Base-by-base conservation (phyloP, 2,113 vertebrate genomes). In the Pelusios castaneus region DNA sequence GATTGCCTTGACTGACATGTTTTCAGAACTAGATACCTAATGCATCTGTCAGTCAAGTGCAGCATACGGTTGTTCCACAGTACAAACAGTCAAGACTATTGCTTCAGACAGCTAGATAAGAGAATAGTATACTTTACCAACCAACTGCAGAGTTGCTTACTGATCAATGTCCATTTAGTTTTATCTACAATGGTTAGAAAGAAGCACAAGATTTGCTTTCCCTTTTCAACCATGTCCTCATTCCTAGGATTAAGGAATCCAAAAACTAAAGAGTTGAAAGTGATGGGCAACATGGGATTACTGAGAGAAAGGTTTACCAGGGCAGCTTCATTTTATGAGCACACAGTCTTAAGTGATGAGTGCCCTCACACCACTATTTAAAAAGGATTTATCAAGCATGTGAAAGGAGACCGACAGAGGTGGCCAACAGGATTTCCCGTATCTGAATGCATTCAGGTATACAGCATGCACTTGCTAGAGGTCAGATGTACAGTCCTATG, bases 1-100 rank as follows among this genome's bases (percentile, higher is more conserved):
- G 87, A 93, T 92, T 91, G 89, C 84, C 75, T 96, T 47, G 6
- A 90, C 55, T 77, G 93, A 89, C 93, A 96, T 91, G 78, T 60
- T 92, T 95, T 91, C 84, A 93, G 81, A 29, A 80, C 89, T 56
- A 94, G 83, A 89, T 14, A 94, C 82, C 80, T 94, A 82, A 75
- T 95, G 87, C 22, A 54, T 63, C 3, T 92, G 77, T 82, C 91
- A 92, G 85, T 52, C 41, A 58, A 47, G 0, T 82, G 80, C 51
- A 89, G 80, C 83, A 79, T n/a, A 24, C 31, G 63, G 45, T 63
- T 21, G 52, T 78, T 76, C 88, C 76, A 31, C 77, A 87, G 95
- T 56, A 87, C 60, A 83, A 92, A 87, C 87, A n/a, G 3, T 9
- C 60, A 94, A 90, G 93, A 94, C 76, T 77, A 0, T 29, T 13